Percentiles rank a stretch among this genome's conserved stretches.
These are phyloP conservation scores for Fissipunctia ypsillon DNA, from an alignment of 2,888 invertebrate species.

Conservation along the genomic window DNA sequence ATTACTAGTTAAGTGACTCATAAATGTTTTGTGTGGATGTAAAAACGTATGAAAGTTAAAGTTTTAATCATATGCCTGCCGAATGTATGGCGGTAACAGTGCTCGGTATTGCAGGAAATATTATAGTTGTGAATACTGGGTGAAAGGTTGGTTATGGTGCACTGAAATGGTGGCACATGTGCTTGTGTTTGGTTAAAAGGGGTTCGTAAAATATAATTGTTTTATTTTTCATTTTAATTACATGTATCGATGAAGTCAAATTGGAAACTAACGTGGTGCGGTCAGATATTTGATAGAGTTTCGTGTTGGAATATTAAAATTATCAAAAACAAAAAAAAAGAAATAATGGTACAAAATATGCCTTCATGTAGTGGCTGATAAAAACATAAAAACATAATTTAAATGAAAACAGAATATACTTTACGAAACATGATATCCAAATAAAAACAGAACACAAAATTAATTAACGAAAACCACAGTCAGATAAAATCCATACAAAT, in stretches of 20 bases:
- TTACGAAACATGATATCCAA: neutral
- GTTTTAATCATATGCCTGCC: constrained; percentile 55
- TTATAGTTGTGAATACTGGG: neutral
- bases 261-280: neutral
- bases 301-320: neutral
- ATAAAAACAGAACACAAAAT: neutral
- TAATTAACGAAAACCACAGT: constrained; percentile 29
- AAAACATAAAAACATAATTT: neutral
- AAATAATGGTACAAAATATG: neutral
- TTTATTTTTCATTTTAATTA: neutral
- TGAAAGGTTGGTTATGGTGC: neutral
- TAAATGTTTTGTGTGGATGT: constrained; percentile 64
- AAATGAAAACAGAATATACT: neutral
- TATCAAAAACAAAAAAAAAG: neutral
- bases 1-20: constrained; percentile 69
- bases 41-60: constrained; percentile 58
- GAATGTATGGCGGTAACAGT: constrained; percentile 14
- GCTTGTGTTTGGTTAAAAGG: neutral
- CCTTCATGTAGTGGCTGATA: neutral
- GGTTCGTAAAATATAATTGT: too few relatives aligned
- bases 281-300: neutral
- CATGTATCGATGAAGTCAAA: neutral
- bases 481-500: constrained; percentile 26
- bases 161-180: neutral
- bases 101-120: constrained; percentile 14